phyloP scores from a whole-genome alignment of 2,113 vertebrate genomes.

The Corythoichthys intestinalis region DNA sequence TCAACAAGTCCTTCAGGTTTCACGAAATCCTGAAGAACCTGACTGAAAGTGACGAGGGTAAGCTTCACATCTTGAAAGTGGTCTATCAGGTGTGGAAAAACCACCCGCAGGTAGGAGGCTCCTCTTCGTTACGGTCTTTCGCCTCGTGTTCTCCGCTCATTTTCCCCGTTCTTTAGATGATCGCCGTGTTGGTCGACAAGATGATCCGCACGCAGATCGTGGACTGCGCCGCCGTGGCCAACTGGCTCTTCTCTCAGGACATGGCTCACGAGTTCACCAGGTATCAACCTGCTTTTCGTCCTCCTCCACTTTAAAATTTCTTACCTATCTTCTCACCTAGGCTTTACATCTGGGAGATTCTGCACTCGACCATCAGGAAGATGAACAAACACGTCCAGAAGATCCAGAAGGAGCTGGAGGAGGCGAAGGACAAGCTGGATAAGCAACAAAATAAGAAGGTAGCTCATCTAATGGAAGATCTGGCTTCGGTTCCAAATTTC shows the following conservation, averaged over 20 bases:
- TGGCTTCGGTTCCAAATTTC: background rate
- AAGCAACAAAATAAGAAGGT: constrained; percentile 87
- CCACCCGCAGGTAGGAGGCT: constrained; percentile 85
- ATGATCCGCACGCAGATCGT: constrained; percentile 96
- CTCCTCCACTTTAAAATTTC: background rate
- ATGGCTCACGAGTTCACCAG: constrained; percentile 95
- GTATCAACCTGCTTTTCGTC: constrained; percentile 56
- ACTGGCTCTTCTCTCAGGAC: constrained; percentile 97
- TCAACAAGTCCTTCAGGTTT: constrained; percentile 76
- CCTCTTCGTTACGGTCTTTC: fast-evolving
- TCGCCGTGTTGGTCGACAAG: constrained; percentile 92
- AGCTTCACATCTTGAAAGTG: constrained; percentile 89
- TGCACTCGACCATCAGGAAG: constrained; percentile 96
- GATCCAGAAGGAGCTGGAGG: constrained; percentile 94
- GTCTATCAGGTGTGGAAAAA: constrained; percentile 93
- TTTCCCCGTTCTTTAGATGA: constrained; percentile 77
- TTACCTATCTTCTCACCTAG: constrained; percentile 53
- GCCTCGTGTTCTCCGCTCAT: background rate
- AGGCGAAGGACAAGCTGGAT: constrained; percentile 90
- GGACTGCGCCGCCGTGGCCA: constrained; percentile 95
- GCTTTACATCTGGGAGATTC: constrained; percentile 94
- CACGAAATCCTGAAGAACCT: constrained; percentile 92
- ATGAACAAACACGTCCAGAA: constrained; percentile 99
- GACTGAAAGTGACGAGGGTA: constrained; percentile 93
- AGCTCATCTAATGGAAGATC: background rate